Base-by-base conservation (phyloP, 1,140 invertebrate species). In the Hyphantria cunea region DNA sequence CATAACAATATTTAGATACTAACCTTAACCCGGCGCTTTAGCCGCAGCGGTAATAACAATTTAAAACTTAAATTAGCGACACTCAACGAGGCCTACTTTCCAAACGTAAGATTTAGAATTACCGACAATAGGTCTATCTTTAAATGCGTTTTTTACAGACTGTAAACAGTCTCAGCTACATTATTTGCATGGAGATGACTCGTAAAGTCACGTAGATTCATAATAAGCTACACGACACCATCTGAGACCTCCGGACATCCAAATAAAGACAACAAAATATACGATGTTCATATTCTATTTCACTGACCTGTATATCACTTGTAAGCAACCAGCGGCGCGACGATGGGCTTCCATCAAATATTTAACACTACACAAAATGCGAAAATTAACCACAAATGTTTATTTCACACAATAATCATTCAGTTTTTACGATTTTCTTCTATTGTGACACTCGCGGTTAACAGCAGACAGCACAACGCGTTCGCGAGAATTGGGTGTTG, bases 211-310 rank as follows among this genome's bases (percentile, higher is more conserved):
- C 39, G 42, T 12, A 50, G 47, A 60, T 33, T 51, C 48, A 51
- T 51, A 78, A 77, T 75, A 66, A 72, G 72, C 72, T 52, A 83
- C 72, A 76, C 73, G 81, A 86, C 72, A 82, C 77, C 69, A 65
- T 74, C 78, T 74, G 70, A 85, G 70, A 44, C 54, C 56, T 66
- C 73, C 80, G 78, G 82, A 80, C 77, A 72, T 71, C 86, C 84
- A 87, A 87, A 87, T 87, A 87, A 84, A 89, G 84, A 76, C 79
- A 79, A 74, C 66, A 73, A 76, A 80, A 65, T 74, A 71, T 78
- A 69, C 74, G 68, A 74, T 69, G 61, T 61, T 61, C 64, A 81
- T 75, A 68, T 69, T 58, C 68, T 64, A 77, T 76, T 67, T 49
- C 66, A 86, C 86, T 85, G 76, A 87, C 84, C 86, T 87, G 75